phyloP scores from a whole-genome alignment of 1,140 invertebrate species.

The Arion vulgaris region DNA sequence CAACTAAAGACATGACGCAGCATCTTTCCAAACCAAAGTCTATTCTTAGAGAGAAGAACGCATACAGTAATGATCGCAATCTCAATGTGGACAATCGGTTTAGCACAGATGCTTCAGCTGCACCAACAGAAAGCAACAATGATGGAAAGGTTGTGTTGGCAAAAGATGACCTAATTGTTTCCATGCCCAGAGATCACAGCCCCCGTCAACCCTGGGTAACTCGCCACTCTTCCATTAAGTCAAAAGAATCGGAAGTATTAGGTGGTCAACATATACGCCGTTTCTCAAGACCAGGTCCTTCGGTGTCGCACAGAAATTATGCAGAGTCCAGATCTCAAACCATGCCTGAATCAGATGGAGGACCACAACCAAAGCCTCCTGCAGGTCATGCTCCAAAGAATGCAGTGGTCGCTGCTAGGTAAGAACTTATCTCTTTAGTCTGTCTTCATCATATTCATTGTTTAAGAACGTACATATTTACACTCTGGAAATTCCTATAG shows the following conservation, averaged over 20 bases:
- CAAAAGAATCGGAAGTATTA: background rate
- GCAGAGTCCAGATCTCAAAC: constrained; percentile 2
- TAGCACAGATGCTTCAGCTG: constrained; percentile 5
- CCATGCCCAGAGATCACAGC: constrained; percentile 23
- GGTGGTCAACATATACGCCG: constrained; percentile 28
- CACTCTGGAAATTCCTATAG: no score
- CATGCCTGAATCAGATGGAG: constrained; percentile 20
- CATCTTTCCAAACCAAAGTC: constrained; percentile 40
- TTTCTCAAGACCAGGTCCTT: background rate
- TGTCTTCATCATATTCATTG: no score
- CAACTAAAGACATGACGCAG: background rate
- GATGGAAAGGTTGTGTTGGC: constrained; percentile 12
- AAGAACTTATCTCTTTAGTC: no score
- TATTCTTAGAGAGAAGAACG: constrained; percentile 45
- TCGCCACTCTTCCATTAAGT: constrained; percentile 6
- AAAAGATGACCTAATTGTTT: constrained; percentile 29
- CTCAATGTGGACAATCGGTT: constrained; percentile 35
- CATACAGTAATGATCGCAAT: constrained; percentile 31
- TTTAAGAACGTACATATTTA: no score
- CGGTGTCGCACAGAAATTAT: background rate
- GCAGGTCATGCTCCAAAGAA: constrained; percentile 55
- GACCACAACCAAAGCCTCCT: constrained; percentile 51
- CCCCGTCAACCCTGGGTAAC: background rate
- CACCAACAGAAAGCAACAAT: constrained; percentile 8
- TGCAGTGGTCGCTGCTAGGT: constrained; percentile 60